phyloP scores from a whole-genome alignment of 2,113 vertebrate genomes.

The Columbina picui region DNA sequence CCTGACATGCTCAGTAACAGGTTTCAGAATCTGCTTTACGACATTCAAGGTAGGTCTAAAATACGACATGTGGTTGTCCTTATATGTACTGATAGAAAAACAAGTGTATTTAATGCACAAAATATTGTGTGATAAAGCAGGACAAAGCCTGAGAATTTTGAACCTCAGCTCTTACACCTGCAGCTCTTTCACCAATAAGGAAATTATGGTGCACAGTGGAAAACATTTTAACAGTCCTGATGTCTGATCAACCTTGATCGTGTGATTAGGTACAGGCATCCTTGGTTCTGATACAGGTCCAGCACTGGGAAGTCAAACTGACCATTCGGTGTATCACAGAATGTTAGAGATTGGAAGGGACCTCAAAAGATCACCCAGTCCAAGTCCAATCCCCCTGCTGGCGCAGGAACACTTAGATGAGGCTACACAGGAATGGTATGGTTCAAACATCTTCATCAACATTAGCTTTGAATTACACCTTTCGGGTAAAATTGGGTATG shows the following conservation, averaged over 20 bases:
- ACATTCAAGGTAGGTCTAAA: background rate
- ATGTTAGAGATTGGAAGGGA: too few relatives aligned
- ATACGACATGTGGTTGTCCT: background rate
- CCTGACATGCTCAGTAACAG: background rate
- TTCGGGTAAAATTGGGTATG: background rate
- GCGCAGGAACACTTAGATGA: too few relatives aligned
- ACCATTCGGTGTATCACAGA: too few relatives aligned
- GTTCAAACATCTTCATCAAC: background rate
- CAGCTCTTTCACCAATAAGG: background rate
- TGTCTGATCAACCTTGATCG: accelerated
- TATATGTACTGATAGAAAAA: background rate
- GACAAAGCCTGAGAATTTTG: background rate
- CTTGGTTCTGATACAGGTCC: background rate
- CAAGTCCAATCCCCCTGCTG: too few relatives aligned
- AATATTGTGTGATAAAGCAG: background rate
- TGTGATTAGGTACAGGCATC: accelerated
- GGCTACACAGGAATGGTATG: too few relatives aligned
- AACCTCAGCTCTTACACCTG: background rate
- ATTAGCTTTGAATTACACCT: background rate
- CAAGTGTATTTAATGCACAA: background rate
- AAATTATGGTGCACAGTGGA: background rate
- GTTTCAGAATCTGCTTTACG: background rate
- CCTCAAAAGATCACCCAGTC: too few relatives aligned
- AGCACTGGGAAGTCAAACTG: background rate
- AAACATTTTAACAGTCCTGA: background rate